Evolutionary conservation across 2,888 invertebrate genomes (phyloP).

Genomic region (Drosophila antonietae): DNA sequence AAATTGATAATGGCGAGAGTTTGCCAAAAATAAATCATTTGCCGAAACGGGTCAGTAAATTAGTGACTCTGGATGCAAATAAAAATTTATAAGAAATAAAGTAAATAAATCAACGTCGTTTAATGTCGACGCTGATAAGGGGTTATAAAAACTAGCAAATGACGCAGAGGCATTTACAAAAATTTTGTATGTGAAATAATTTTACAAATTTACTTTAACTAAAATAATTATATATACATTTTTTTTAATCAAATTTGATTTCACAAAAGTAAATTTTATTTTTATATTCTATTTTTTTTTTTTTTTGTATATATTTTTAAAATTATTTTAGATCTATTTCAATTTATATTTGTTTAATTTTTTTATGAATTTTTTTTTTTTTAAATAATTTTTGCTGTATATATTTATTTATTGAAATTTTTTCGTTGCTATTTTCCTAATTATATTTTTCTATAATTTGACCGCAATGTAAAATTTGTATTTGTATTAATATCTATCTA

Average conservation of each 20-base stretch:
- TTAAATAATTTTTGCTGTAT: too few relatives aligned
- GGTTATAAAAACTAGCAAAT: slow-evolving; percentile 19
- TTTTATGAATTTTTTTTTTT: too few relatives aligned
- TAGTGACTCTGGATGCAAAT: slow-evolving; percentile 35
- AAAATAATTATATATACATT: neutral
- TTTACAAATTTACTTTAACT: neutral
- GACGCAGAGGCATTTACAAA: slow-evolving; percentile 42
- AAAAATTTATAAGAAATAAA: slow-evolving; percentile 19
- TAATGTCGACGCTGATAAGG: slow-evolving; percentile 11
- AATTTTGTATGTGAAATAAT: neutral
- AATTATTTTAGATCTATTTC: neutral
- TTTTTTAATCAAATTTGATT: neutral
- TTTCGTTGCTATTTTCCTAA: too few relatives aligned
- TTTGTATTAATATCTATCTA: too few relatives aligned
- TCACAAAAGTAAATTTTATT: too few relatives aligned
- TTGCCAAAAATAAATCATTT: slow-evolving; percentile 51
- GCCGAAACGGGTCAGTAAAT: slow-evolving; percentile 49
- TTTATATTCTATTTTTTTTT: neutral
- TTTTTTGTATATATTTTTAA: neutral
- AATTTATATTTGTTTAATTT: too few relatives aligned
- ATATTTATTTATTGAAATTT: too few relatives aligned
- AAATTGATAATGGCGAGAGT: slow-evolving; percentile 27
- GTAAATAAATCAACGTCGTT: slow-evolving; percentile 27
- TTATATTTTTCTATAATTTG: too few relatives aligned
- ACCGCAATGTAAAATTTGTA: too few relatives aligned